Evolutionary conservation across 2,888 invertebrate species (phyloP).

Genomic region (Brenthis hecate): DNA sequence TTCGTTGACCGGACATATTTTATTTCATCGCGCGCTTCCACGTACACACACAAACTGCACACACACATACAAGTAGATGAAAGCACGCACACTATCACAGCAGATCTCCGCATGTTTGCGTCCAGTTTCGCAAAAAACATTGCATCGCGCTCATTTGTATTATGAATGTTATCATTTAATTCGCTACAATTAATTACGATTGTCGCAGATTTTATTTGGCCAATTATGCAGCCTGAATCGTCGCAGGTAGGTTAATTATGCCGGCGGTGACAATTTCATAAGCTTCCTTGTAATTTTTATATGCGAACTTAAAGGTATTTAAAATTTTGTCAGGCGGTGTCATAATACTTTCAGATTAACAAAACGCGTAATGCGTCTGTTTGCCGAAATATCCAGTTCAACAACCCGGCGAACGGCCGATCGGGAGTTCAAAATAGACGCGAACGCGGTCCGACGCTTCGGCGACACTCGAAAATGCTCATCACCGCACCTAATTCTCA

Average conservation of each 20-base stretch:
- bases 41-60: conserved; percentile 73
- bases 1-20: conserved; percentile 82
- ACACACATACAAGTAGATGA: conserved; percentile 60
- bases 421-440: conserved; percentile 79
- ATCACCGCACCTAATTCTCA: conserved; percentile 45
- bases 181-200: conserved; percentile 61
- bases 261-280: conserved; percentile 21
- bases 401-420: conserved; percentile 77
- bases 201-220: conserved; percentile 49
- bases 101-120: conserved; percentile 71
- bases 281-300: conserved; percentile 33
- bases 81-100: conserved; percentile 61
- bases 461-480: conserved; percentile 59
- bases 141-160: conserved; percentile 62
- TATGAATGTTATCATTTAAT: conserved; percentile 64
- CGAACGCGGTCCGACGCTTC: conserved; percentile 63
- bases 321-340: conserved; percentile 57
- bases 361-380: conserved; percentile 73
- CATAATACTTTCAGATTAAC: conserved; percentile 68
- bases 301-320: conserved; percentile 41
- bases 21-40: conserved; percentile 83
- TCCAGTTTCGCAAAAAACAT: conserved; percentile 74
- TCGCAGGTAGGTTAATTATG: conserved; percentile 29
- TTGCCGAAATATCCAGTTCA: conserved; percentile 82
- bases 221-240: conserved; percentile 12